phyloP scores from a whole-genome alignment of 2,888 invertebrate species.

The Aphidius colemani region DNA sequence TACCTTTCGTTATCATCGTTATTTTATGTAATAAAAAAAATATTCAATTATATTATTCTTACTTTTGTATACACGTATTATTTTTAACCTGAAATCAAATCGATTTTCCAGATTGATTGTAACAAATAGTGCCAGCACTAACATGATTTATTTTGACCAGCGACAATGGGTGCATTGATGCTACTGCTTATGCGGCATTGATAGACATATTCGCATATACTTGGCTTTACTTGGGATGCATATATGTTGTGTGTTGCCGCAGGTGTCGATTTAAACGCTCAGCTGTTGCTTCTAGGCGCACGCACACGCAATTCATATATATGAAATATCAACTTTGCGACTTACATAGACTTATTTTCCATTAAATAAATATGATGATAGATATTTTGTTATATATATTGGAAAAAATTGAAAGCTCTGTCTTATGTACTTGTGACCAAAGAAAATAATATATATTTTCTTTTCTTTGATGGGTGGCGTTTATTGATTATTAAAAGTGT shows the following conservation, averaged over 20 bases:
- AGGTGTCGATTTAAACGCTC: conserved; percentile 53
- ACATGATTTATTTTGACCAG: too few relatives aligned
- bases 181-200: too few relatives aligned
- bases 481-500: conserved; percentile 8
- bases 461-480: too few relatives aligned
- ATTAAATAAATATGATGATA: not conserved
- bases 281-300: conserved; percentile 51
- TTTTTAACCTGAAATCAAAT: too few relatives aligned
- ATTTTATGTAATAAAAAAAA: not conserved
- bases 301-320: not conserved
- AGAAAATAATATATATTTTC: not conserved
- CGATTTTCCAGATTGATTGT: not conserved
- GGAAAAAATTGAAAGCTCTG: not conserved
- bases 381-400: not conserved
- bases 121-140: too few relatives aligned
- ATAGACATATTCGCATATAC: too few relatives aligned
- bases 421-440: not conserved
- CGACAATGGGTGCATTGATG: too few relatives aligned
- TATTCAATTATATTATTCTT: too few relatives aligned
- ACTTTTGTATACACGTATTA: too few relatives aligned
- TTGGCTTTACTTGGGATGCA: too few relatives aligned
- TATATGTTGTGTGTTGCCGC: conserved; percentile 37
- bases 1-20: not conserved
- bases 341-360: too few relatives aligned
- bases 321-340: too few relatives aligned